Evolutionary conservation across 2,113 vertebrate genomes (phyloP), one percentile per base, ranked within the genome.

Genomic region (Tenebrosternarchus preto): DNA sequence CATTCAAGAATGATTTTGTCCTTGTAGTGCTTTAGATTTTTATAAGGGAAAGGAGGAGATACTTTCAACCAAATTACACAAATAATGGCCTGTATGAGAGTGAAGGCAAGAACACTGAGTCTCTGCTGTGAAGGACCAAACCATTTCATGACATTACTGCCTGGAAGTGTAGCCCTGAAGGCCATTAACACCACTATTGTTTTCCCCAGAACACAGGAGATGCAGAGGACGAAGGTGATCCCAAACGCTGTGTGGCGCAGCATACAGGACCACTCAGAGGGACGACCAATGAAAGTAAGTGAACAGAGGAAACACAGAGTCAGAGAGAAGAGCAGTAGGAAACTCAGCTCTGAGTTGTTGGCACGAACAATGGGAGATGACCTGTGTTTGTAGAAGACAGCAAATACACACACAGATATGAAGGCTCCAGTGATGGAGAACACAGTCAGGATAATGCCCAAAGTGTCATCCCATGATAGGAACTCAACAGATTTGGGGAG

Each of bases 341-440:
- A 90, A 39, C 90, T 92, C n/a, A 92, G 85, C 76, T 91, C 87
- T 4, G 90, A 91, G 79, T 92, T 92, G 75, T 91, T 92, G 19
- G 88, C 82, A 25, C 90, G 88, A 53, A 94, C 91, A 1, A 93
- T 88, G 25, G 89, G 86, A 50, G 92, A 31, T 69, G 39, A 88
- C 90, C 24, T 91, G 71, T 90, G 86, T 83, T 85, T 91, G 83
- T 92, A 74, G 67, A 88, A 82, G 69, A 92, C 83, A 80, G 93
- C 93, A 20, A 92, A 83, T 19, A 70, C 68, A 67, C 88, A 82
- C 31, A 92, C 87, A 25, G 74, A 61, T 24, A 89, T 91, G 31
- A 92, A 90, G 24, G 89, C 87, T 0, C 93, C 91, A 15, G 89
- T 70, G 50, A 88, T 79, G 77, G 91, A 82, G 15, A 86, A 90